phyloP scores from a whole-genome alignment of 2,113 vertebrate genomes.

The Brachyhypopomus occidentalis region DNA sequence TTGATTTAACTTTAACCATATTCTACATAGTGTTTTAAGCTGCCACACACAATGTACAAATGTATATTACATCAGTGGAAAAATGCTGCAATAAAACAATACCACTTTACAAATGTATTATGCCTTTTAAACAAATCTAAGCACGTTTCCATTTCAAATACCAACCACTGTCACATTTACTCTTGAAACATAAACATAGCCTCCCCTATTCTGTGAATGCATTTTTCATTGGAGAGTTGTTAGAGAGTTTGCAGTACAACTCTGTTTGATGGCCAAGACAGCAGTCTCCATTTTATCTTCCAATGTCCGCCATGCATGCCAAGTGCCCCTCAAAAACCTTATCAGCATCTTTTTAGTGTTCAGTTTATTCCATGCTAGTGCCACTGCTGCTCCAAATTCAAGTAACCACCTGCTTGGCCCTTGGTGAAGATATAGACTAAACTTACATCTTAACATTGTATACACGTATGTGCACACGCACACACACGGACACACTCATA shows the following conservation, averaged over 20 bases:
- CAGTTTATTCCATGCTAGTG: background rate
- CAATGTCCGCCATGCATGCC: background rate
- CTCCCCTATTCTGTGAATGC: background rate
- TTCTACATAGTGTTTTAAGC: conserved; percentile 3
- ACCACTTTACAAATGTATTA: conserved; percentile 33
- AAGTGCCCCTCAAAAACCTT: conserved; percentile 1
- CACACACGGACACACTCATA: too few species aligned
- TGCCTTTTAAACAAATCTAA: conserved; percentile 15
- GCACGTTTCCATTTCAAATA: conserved; percentile 21
- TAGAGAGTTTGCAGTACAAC: conserved; percentile 17
- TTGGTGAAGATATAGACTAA: background rate
- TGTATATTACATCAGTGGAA: too few species aligned
- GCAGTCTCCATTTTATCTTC: background rate
- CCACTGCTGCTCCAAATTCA: background rate
- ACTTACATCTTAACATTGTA: background rate
- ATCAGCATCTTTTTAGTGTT: too few species aligned
- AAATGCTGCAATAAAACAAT: background rate
- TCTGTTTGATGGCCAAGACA: background rate
- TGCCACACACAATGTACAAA: background rate
- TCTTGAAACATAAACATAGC: background rate
- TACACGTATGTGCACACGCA: background rate
- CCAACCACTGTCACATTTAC: background rate
- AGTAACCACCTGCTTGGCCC: background rate
- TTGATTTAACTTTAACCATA: conserved; percentile 10
- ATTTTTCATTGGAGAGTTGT: background rate